Percentiles rank a stretch among this genome's conserved stretches.
phyloP scores from a whole-genome alignment of 1,140 invertebrate genomes.

The Andricus grossulariae region DNA sequence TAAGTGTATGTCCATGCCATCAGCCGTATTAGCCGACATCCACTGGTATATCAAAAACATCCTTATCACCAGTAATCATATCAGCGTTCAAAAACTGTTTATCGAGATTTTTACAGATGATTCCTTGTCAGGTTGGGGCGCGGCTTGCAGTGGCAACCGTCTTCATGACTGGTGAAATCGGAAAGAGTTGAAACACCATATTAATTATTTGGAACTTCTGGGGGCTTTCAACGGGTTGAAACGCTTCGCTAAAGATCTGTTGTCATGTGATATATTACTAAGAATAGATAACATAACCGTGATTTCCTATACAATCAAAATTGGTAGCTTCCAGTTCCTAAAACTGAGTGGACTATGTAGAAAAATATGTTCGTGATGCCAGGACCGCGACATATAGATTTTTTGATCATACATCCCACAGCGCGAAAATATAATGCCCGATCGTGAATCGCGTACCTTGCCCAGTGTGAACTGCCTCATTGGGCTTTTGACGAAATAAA shows the following conservation, averaged over 20 bases:
- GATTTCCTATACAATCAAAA: not conserved
- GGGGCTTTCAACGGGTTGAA: not conserved
- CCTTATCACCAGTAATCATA: not conserved
- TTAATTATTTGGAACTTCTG: not conserved
- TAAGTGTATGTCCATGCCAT: not conserved
- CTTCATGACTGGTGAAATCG: not conserved
- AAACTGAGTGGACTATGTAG: not conserved
- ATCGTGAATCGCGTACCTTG: not conserved
- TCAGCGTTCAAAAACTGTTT: not conserved
- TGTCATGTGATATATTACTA: not conserved
- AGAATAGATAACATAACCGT: not conserved
- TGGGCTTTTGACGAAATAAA: conserved; percentile 38
- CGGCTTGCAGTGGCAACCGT: not conserved
- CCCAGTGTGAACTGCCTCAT: not conserved
- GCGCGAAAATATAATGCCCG: not conserved
- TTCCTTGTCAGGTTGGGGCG: not conserved
- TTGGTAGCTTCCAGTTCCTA: not conserved
- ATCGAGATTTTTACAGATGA: not conserved
- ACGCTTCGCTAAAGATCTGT: not conserved
- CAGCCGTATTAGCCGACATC: not conserved
- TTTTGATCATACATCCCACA: too few relatives aligned
- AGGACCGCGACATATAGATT: not conserved
- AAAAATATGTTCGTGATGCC: not conserved
- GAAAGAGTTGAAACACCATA: not conserved
- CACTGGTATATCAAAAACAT: not conserved